Percentiles rank a stretch among this genome's conserved stretches.
phyloP scores from a whole-genome alignment of 2,888 invertebrate genomes.

The Stenodera caucasica region DNA sequence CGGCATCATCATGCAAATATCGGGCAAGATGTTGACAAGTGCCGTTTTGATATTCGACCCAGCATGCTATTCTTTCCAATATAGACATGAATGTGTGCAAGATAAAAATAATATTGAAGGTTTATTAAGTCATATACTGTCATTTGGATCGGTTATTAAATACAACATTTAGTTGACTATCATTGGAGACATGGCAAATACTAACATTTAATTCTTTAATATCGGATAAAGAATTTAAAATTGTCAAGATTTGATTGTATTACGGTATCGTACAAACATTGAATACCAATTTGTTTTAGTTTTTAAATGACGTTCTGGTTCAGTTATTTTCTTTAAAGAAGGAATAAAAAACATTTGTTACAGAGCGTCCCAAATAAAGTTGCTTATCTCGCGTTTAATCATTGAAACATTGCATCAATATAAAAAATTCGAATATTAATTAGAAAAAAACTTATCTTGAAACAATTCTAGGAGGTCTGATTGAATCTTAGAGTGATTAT shows the following conservation, averaged over 20 bases:
- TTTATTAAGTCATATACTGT: conserved; percentile 45
- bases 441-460: too few relatives aligned
- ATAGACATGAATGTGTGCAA: conserved; percentile 40
- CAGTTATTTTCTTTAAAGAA: not conserved
- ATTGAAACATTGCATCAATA: too few relatives aligned
- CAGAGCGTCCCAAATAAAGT: not conserved
- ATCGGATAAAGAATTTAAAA: conserved; percentile 16
- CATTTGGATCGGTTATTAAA: not conserved
- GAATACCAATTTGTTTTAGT: conserved; percentile 2
- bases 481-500: too few relatives aligned
- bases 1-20: conserved; percentile 39
- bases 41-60: conserved; percentile 35
- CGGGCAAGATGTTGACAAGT: conserved; percentile 43
- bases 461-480: too few relatives aligned
- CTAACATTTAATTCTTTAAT: not conserved
- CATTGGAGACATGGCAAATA: not conserved
- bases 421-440: too few relatives aligned
- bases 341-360: not conserved
- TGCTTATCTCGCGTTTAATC: too few relatives aligned
- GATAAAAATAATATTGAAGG: conserved; percentile 46
- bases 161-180: not conserved
- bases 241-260: conserved; percentile 23
- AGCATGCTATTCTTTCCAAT: conserved; percentile 32
- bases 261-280: conserved; percentile 22
- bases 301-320: not conserved